Conservation (phyloP, 2,797 vertebrate species). For the Margarornis squamiger region DNA sequence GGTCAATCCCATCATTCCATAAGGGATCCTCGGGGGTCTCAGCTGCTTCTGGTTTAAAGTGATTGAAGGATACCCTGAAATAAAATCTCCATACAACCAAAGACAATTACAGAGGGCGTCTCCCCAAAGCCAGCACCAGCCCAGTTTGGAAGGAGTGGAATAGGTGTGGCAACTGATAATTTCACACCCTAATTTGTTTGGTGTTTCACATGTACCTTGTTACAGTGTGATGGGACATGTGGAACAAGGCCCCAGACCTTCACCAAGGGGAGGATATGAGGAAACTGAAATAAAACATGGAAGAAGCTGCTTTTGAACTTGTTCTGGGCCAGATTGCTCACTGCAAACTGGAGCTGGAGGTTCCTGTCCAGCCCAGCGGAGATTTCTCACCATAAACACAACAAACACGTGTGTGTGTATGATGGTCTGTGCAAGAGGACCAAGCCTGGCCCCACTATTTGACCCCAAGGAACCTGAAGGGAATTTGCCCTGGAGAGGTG, state of each 20-base stretch:
- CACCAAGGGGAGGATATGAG: not conserved
- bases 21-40: not conserved
- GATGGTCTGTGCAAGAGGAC: not conserved
- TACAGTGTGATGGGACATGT: rapidly evolving
- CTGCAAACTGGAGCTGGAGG: not conserved
- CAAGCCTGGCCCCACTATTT: not conserved
- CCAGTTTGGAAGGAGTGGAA: rapidly evolving
- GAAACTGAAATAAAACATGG: not conserved
- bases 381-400: not conserved
- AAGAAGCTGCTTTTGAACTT: not conserved
- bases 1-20: not conserved
- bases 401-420: rapidly evolving
- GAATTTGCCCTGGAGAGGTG: not conserved
- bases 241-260: not conserved
- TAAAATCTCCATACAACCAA: not conserved
- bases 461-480: not conserved
- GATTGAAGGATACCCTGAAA: not conserved
- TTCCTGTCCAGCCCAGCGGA: not conserved
- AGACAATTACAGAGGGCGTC: not conserved
- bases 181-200: not conserved
- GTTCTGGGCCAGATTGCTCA: not conserved
- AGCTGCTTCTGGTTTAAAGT: not conserved
- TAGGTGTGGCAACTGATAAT: no score
- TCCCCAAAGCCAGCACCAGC: not conserved
- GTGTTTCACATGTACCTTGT: rapidly evolving